Evolutionary conservation across 2,113 vertebrate species (phyloP).

Genomic region (Melanostigma gelatinosum): DNA sequence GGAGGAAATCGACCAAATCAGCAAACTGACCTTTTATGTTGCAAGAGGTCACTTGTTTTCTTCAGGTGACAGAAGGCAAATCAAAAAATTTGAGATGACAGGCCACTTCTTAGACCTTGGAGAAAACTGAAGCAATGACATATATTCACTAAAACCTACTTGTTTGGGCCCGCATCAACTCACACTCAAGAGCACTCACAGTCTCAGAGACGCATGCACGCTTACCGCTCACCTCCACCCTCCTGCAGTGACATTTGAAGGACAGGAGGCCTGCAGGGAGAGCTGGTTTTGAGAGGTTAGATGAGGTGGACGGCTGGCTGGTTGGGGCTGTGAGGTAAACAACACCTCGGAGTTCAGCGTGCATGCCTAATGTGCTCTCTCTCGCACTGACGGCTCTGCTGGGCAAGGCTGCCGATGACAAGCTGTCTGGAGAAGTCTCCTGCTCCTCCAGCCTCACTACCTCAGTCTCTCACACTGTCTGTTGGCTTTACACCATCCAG

Average conservation of each 20-base stretch:
- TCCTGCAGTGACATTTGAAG: slow-evolving; percentile 73
- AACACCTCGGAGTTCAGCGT: slow-evolving; percentile 76
- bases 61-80: slow-evolving; percentile 14
- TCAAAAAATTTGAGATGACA: slow-evolving; percentile 20
- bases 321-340: slow-evolving; percentile 72
- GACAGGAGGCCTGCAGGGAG: slow-evolving; percentile 64
- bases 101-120: slow-evolving; percentile 26
- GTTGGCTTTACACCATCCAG: slow-evolving; percentile 42
- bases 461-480: slow-evolving; percentile 37
- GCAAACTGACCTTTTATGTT: slow-evolving; percentile 29
- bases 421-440: slow-evolving; percentile 67
- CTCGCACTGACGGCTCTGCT: slow-evolving; percentile 52
- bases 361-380: slow-evolving; percentile 73
- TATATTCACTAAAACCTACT: slow-evolving; percentile 15
- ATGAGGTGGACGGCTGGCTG: slow-evolving; percentile 57
- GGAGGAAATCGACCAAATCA: slow-evolving; percentile 40
- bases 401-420: slow-evolving; percentile 64
- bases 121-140: slow-evolving; percentile 35
- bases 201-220: slow-evolving; percentile 7
- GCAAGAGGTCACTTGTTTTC: slow-evolving; percentile 13
- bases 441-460: slow-evolving; percentile 47
- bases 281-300: slow-evolving; percentile 63
- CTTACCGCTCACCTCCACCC: slow-evolving; percentile 7
- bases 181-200: slow-evolving; percentile 1
- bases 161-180: neutral